These are phyloP conservation scores for Platysternon megacephalum DNA, from an alignment of 2,113 vertebrate species.

Conservation along the genomic window DNA sequence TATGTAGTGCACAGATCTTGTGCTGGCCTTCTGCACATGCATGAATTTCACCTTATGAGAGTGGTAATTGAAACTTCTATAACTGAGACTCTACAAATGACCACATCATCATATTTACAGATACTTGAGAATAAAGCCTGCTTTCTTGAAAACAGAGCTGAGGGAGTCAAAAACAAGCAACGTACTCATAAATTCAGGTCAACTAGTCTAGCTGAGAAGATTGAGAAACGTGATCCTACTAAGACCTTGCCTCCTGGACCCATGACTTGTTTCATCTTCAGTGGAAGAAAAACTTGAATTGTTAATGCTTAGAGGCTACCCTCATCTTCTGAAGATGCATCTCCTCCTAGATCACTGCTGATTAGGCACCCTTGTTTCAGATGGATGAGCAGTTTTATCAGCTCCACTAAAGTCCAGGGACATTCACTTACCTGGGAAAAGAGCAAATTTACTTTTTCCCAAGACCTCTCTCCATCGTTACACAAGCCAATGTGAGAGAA, in stretches of 20 bases:
- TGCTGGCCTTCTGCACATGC: not conserved
- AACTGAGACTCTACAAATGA: not conserved
- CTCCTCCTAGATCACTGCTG: not conserved
- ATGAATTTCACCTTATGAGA: rapidly evolving
- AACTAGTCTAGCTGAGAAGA: not conserved
- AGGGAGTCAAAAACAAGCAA: not conserved
- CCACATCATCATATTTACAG: not conserved
- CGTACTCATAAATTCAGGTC: not conserved
- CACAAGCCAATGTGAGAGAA: not conserved
- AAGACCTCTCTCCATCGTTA: not conserved
- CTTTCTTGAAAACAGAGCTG: not conserved
- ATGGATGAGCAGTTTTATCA: not conserved
- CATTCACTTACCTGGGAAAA: not conserved
- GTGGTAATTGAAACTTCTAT: not conserved
- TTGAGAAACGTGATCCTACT: not conserved
- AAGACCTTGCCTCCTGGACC: not conserved
- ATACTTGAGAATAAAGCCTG: not conserved
- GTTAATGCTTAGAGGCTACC: not conserved
- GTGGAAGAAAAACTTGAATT: not conserved
- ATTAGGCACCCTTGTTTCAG: not conserved
- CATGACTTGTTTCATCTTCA: not conserved
- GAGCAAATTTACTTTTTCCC: not conserved
- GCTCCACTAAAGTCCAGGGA: not conserved
- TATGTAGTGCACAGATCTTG: not conserved
- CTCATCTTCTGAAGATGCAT: not conserved